Percentiles rank a stretch among this genome's conserved stretches.
phyloP scores from a whole-genome alignment of 1,140 invertebrate genomes.

The Lithobius niger region DNA sequence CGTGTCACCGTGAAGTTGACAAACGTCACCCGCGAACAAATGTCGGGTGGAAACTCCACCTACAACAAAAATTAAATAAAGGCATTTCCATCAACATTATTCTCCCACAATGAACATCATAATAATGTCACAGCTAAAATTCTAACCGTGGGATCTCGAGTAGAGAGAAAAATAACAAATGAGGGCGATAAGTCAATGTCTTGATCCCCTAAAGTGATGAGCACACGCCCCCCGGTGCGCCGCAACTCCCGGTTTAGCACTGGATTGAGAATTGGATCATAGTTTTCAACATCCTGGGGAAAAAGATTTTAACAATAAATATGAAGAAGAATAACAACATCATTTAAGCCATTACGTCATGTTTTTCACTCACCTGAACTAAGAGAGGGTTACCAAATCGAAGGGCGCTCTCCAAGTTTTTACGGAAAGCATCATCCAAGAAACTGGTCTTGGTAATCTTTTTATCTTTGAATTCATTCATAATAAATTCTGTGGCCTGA shows the following conservation, averaged over 20 bases:
- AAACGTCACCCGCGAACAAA: constrained; percentile 97
- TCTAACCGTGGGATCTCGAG: constrained; percentile 84
- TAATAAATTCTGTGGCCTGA: constrained; percentile 94
- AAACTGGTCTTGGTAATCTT: constrained; percentile 99
- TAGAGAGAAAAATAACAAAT: constrained; percentile 97
- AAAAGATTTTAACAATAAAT: too few relatives aligned
- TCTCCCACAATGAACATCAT: background rate
- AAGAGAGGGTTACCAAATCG: constrained; percentile 96
- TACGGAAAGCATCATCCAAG: constrained; percentile 95
- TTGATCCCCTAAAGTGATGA: constrained; percentile 97
- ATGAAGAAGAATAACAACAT: constrained; percentile 2
- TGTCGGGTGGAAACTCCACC: constrained; percentile 95
- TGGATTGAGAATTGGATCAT: constrained; percentile 97
- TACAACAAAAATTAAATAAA: constrained; percentile 15
- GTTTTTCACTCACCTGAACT: constrained; percentile 46
- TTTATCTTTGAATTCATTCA: constrained; percentile 91
- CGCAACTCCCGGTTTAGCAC: constrained; percentile 93
- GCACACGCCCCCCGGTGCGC: constrained; percentile 87
- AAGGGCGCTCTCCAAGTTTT: constrained; percentile 94
- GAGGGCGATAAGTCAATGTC: constrained; percentile 99
- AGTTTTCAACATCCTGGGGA: constrained; percentile 91
- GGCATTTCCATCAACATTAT: background rate
- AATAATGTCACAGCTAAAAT: too few relatives aligned
- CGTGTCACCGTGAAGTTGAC: constrained; percentile 99
- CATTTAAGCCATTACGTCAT: background rate